Base-by-base conservation (phyloP, 2,113 vertebrate genomes). In the Arizona elegans region DNA sequence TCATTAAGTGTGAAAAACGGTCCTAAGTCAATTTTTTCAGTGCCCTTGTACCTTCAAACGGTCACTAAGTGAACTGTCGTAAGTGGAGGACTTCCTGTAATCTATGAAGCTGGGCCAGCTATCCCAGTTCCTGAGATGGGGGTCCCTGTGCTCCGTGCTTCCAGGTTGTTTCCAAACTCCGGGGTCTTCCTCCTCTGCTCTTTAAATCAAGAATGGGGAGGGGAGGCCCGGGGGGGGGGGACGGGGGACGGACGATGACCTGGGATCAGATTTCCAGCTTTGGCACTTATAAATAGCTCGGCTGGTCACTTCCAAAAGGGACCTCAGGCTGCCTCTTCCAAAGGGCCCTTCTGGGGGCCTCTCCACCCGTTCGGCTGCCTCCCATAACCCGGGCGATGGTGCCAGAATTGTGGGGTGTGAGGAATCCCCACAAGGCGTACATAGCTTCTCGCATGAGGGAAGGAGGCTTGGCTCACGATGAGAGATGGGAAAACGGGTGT, bases 201-300 rank as follows among this genome's bases (percentile, higher is more conserved):
- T 59, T 85, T 5, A 17, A 50, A 21, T 5, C 3, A 19, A 70
- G 54, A 19, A 33, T 52, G 88, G 81, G 43, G 50, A 90, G 54
- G 88, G 87, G 54, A 86, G 87, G 88, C 10, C 26, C 24, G 38
- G 13, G 55, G 19, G 55, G 55, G n/a, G n/a, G n/a, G 12, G 56
- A 17, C 0, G 56, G 21, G 56, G 21, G 4, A 47, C 43, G 0
- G 55, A 17, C 2, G 13, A 55, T 50, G 55, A 19, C 92, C 92
- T 89, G 92, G 2, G 53, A 5, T n/a, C 24, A 38, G 65, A 65
- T 89, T 85, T 58, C 87, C 65, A 50, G 87, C 53, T 7, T 8
- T 6, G 23, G 87, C 88, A 58, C 6, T 55, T 92, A 92, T 86
- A 92, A 92, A 92, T 92, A 90, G 88, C 88, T 26, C 43, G 3